Conservation (phyloP, 2,797 vertebrate genomes). For the Mastacembelus armatus region DNA sequence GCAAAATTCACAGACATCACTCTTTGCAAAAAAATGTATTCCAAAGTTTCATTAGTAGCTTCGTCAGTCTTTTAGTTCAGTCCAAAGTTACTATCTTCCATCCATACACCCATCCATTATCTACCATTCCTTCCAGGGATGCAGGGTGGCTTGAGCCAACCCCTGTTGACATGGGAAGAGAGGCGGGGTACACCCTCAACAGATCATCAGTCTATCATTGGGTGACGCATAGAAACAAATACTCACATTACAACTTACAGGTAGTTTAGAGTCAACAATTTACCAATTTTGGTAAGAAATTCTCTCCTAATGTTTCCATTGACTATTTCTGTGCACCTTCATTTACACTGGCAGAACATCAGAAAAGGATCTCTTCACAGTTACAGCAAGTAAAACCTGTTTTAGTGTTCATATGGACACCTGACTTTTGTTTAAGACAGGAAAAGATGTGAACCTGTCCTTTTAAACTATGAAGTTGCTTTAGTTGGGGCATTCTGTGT, state of each 20-base stretch:
- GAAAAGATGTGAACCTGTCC: slow-evolving; percentile 6
- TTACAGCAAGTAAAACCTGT: slow-evolving; percentile 2
- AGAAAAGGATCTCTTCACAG: not conserved
- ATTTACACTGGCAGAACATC: not conserved
- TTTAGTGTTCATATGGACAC: not conserved
- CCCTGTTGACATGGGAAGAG: no score
- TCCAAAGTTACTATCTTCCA: no score
- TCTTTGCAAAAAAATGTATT: not conserved
- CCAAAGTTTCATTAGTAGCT: not conserved
- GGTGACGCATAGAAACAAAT: no score
- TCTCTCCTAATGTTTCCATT: no score
- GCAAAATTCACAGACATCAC: rapidly evolving
- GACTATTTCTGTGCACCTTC: not conserved
- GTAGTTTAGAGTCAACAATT: no score
- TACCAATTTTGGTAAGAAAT: no score
- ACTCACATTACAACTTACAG: no score
- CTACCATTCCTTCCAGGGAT: no score
- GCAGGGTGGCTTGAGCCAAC: no score
- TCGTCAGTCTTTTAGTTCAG: not conserved
- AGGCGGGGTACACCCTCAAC: no score
- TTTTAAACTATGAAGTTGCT: slow-evolving; percentile 35
- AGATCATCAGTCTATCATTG: no score
- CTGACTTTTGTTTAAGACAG: slow-evolving; percentile 1
- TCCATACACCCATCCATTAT: no score
- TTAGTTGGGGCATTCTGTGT: slow-evolving; percentile 23